Evolutionary conservation across 2,113 vertebrate species (phyloP).

Genomic region (Cynoglossus semilaevis): DNA sequence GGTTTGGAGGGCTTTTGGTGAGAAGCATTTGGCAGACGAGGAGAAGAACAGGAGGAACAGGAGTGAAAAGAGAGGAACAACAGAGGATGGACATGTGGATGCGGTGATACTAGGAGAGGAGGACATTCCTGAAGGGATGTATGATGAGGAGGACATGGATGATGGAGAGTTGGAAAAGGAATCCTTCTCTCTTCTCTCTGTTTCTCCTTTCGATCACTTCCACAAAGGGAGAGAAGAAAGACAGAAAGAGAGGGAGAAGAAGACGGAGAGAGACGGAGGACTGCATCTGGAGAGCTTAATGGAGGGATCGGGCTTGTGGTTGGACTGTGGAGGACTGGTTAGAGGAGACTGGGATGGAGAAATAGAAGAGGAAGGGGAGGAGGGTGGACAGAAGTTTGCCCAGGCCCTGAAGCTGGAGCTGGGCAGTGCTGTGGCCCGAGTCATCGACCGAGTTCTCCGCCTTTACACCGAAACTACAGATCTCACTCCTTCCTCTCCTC

Average conservation of each 20-base stretch:
- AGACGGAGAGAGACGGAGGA: conserved; percentile 39
- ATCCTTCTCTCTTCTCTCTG: conserved; percentile 56
- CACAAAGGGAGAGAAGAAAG: conserved; percentile 38
- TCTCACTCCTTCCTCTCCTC: conserved; percentile 40
- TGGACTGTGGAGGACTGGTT: conserved; percentile 68
- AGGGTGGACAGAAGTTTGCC: conserved; percentile 74
- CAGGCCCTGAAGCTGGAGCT: conserved; percentile 77
- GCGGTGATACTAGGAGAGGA: conserved; percentile 52
- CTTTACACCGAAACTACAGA: conserved; percentile 68
- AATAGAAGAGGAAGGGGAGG: conserved; percentile 52
- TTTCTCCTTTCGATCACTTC: conserved; percentile 51
- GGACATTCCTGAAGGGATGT: conserved; percentile 45
- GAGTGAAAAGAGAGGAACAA: conserved; percentile 27
- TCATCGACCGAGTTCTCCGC: conserved; percentile 78
- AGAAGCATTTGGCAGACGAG: conserved; percentile 56
- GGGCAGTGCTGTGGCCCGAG: conserved; percentile 73
- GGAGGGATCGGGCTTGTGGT: conserved; percentile 67
- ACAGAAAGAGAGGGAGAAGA: conserved; percentile 39
- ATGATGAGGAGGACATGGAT: conserved; percentile 51
- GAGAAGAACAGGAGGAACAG: conserved; percentile 38
- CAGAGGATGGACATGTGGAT: conserved; percentile 36
- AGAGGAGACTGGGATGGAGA: conserved; percentile 69
- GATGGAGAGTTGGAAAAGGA: conserved; percentile 51
- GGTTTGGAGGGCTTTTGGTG: conserved; percentile 75
- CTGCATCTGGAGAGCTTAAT: conserved; percentile 56